Base-by-base conservation (phyloP, 2,888 invertebrate species). In the Macropis europaea region DNA sequence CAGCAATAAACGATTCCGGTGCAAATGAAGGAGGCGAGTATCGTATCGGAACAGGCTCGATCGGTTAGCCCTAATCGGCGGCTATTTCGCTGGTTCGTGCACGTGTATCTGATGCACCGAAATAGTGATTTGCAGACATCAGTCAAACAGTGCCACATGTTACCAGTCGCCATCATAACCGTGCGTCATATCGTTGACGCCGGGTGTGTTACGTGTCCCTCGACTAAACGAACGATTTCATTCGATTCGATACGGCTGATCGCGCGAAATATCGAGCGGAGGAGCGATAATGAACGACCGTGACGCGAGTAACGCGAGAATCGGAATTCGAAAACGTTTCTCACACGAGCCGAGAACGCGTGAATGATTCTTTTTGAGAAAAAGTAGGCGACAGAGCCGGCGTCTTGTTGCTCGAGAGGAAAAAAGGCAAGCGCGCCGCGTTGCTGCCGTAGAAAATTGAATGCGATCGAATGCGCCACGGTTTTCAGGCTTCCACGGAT, bases 61-160 rank as follows among this genome's bases (percentile, higher is more conserved):
- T 45, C 24, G 38, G 45, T 2, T 4, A 15, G 5, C 30, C 32
- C 50, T 69, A 68, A 69, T 69, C 68, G 69, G 56, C 7, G 19
- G 57, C 22, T 57, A 68, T 69, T 68, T 32, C 43, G 7, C 26
- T 53, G 11, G n/a, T 15, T 11, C 3, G 19, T 64, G 68, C 69
- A 57, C 69, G 43, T 68, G 69, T 68, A 68, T 69, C 48, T 22
- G 68, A 57, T 68, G 57, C 69, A 68, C 38, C 68, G 57, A 66
- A 76, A 64, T 72, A 61, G 43, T 42, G 76, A 73, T 79, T 79
- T 60, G 56, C 50, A 61, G 56, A 38, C 63, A 77, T 77, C 77
- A 71, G 77, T 77, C 79, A 79, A 67, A 71, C 53, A 45, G 56
- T 36, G 59, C 50, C 78, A 73, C 69, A 53, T 77, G 69, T 61